Conservation (phyloP, 2,888 invertebrate genomes). For the Tenodera sinensis region DNA sequence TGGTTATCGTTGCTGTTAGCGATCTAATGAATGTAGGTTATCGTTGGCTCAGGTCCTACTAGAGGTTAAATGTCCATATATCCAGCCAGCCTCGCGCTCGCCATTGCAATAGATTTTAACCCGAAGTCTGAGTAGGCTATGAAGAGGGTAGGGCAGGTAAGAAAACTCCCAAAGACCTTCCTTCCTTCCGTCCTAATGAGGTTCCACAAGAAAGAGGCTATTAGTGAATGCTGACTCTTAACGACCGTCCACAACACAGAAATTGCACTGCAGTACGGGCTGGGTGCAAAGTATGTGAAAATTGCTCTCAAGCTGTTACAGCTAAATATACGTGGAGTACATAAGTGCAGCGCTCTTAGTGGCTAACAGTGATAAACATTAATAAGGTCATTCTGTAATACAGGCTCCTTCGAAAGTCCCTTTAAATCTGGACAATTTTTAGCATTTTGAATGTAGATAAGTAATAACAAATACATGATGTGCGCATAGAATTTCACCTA, state of each 20-base stretch:
- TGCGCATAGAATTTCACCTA: too few species aligned
- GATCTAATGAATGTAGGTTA: background rate
- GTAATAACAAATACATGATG: too few species aligned
- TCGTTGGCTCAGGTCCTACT: background rate
- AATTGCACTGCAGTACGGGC: background rate
- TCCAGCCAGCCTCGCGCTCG: background rate
- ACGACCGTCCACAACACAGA: background rate
- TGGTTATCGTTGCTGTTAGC: background rate
- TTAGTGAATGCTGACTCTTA: background rate
- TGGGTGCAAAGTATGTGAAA: background rate
- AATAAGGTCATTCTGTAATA: too few species aligned
- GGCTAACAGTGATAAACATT: too few species aligned
- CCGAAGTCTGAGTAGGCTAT: background rate
- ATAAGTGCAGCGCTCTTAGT: too few species aligned
- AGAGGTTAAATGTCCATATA: background rate
- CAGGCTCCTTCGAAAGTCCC: too few species aligned
- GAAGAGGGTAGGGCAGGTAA: background rate
- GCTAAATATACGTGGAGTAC: too few species aligned
- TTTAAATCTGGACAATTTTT: too few species aligned
- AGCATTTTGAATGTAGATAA: too few species aligned
- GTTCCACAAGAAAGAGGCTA: background rate
- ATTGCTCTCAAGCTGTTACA: too few species aligned
- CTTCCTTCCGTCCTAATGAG: background rate
- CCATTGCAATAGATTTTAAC: background rate
- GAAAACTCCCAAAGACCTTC: background rate